Base-by-base conservation (phyloP, 2,797 vertebrate genomes). In the Aeoliscus strigatus region DNA sequence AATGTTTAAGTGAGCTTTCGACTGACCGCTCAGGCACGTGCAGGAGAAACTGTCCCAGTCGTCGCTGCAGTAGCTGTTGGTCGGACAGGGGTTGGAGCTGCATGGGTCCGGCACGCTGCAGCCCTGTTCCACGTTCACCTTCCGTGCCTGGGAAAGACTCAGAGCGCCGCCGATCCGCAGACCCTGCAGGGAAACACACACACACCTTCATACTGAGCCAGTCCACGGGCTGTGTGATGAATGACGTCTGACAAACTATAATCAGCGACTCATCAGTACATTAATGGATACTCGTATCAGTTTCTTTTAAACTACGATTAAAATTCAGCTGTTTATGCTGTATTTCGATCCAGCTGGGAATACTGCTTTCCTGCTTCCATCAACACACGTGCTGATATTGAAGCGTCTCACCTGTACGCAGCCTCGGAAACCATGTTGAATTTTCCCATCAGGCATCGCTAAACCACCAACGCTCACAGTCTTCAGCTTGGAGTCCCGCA, bases 11-110 rank as follows among this genome's bases (percentile, higher is more conserved):
- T 7, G 8, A 5, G 6, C 8, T 6, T 25, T 2, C 1, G 31
- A 34, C 77, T 51, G 43, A 94, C 94, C 94, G 0, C 84, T 73
- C 36, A 90, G 88, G 61, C 94, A 97, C 74, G 87, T 92, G 81
- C 94, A 96, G 28, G 91, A 92, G 72, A 85, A 82, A 60, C 90
- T 90, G 82, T 93, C 94, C 94, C 94, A 96, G 46, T 91, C 87
- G 0, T 93, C 77, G 3, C 82, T 90, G 87, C 94, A 97, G 78
- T 89, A 90, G 80, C 94, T 94, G 85, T 92, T 89, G 24, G 58
- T 28, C 1, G 95, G 92, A 66, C 94, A 97, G 1, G 92, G 92
- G 72, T 55, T 90, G 14, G 90, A 94, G 67, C 87, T 84, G 39
- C 95, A 98, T 33, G 91, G 92, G 72, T 96, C 92, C 0, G 91